Conservation (phyloP, 2,797 vertebrate genomes). For the Chelon labrosus region DNA sequence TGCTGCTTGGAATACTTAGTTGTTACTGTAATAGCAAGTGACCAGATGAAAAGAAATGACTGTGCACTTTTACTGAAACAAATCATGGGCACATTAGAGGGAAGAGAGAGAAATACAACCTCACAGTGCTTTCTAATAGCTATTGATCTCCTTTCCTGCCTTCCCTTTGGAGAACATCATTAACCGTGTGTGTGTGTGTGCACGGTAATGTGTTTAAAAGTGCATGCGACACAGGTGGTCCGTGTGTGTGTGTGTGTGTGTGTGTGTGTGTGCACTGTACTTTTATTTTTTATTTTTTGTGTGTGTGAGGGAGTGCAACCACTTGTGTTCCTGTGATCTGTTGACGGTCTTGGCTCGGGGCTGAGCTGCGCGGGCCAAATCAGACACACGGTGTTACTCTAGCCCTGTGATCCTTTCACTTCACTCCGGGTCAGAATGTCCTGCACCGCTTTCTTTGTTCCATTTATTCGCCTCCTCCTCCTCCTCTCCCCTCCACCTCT, state of each 20-base stretch:
- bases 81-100: constrained; percentile 64
- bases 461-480: constrained; percentile 52
- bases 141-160: constrained; percentile 74
- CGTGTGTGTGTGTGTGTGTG: not conserved
- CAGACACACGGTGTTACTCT: constrained; percentile 55
- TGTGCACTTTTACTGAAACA: constrained; percentile 73
- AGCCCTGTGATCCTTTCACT: constrained; percentile 52
- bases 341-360: constrained; percentile 55
- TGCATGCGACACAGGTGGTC: not conserved
- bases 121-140: constrained; percentile 74
- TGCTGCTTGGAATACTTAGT: constrained; percentile 69
- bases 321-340: constrained; percentile 44
- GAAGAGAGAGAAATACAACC: constrained; percentile 66
- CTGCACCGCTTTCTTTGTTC: constrained; percentile 65
- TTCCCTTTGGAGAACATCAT: constrained; percentile 48
- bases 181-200: constrained; percentile 24
- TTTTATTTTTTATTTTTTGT: not conserved
- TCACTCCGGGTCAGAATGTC: constrained; percentile 74
- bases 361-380: constrained; percentile 47
- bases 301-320: constrained; percentile 17
- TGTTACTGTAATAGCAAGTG: constrained; percentile 75
- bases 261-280: constrained; percentile 3
- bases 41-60: constrained; percentile 63
- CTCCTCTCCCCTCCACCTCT: constrained; percentile 28
- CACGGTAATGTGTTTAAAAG: not conserved